Base-by-base conservation (phyloP, 2,888 invertebrate genomes). In the Panorpa germanica region DNA sequence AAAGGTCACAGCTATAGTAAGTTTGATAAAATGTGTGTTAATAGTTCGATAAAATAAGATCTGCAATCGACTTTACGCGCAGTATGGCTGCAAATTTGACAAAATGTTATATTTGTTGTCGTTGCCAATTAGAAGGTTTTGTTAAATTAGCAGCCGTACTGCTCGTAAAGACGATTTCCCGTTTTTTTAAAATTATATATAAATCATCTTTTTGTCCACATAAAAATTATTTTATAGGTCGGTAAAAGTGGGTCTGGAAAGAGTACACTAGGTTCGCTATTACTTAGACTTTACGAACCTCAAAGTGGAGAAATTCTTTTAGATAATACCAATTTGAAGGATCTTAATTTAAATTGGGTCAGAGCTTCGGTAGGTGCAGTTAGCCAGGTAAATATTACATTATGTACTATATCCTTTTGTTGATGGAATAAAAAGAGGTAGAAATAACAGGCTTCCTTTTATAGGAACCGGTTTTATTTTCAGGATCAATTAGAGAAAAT, bases 191-290 rank as follows among this genome's bases (percentile, higher is more conserved):
- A n/a, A n/a, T n/a, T n/a, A n/a, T n/a, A n/a, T n/a, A n/a, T n/a
- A n/a, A n/a, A n/a, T n/a, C n/a, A n/a, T n/a, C n/a, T n/a, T n/a
- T n/a, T n/a, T n/a, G n/a, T n/a, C n/a, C n/a, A 53, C 6, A 61
- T 76, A n/a, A 74, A n/a, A n/a, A n/a, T n/a, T n/a, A n/a, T n/a
- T n/a, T n/a, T n/a, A n/a, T n/a, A n/a, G n/a, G n/a, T 96, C 0
- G 95, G 95, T 0, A 62, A 83, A 1, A 91, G 90, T 34, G 95
- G 95, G 0, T 85, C 85, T 15, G 96, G 96, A 1, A 96, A 96
- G 53, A 90, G 88, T 28, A 95, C 96, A 0, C 59, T 95, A 34
- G 86, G 81, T 0, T 60, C 76, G 2, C 59, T 96, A 2, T 59
- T 96, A 36, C 54, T 95, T 28, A 44, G 93, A 43, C 55, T 83